These are phyloP conservation scores for Callipepla californica DNA, from an alignment of 2,113 vertebrate species.

Conservation along the genomic window DNA sequence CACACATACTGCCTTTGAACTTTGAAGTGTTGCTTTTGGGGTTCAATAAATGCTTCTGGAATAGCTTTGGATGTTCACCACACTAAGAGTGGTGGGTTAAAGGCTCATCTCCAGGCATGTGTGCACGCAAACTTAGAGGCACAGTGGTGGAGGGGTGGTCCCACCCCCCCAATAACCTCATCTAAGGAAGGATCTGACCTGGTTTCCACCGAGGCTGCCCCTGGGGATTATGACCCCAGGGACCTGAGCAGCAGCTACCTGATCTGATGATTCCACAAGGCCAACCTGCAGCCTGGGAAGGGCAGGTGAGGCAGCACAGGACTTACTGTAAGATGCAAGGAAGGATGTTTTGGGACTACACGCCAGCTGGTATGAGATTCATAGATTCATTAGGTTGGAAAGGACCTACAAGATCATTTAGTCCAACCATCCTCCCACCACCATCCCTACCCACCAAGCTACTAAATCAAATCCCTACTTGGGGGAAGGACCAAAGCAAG, in stretches of 20 bases:
- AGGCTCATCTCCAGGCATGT: rapidly evolving
- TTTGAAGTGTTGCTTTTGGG: conserved; percentile 28
- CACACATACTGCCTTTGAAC: conserved; percentile 25
- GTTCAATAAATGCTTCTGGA: conserved; percentile 8
- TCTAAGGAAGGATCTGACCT: neutral
- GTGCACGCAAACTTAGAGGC: neutral
- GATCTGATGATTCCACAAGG: rapidly evolving
- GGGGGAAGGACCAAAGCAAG: neutral
- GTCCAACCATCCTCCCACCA: no score
- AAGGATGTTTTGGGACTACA: neutral
- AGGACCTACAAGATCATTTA: no score
- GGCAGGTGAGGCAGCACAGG: neutral
- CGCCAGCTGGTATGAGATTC: neutral
- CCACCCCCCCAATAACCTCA: rapidly evolving
- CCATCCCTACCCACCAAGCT: no score
- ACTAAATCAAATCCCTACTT: no score
- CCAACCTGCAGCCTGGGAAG: neutral
- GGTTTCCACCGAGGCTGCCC: neutral
- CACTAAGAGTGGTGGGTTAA: neutral
- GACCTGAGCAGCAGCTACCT: neutral
- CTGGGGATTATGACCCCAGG: neutral
- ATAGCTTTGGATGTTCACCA: neutral
- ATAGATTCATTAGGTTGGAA: no score
- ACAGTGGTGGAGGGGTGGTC: neutral
- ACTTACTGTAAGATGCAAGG: rapidly evolving